Base-by-base conservation (phyloP, 2,888 invertebrate genomes). In the Ganaspis brasiliensis region DNA sequence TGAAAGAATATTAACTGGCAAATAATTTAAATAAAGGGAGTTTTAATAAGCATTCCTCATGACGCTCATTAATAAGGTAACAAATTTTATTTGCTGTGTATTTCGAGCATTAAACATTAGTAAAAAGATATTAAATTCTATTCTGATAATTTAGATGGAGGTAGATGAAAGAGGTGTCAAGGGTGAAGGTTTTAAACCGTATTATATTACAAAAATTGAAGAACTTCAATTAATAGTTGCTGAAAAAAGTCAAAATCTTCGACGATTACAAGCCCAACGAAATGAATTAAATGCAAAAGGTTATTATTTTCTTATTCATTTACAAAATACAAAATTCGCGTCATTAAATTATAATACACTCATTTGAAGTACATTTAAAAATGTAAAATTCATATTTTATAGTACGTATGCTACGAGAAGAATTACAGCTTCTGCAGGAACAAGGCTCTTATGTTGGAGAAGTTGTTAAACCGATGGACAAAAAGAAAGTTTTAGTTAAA, bases 361-460 rank as follows among this genome's bases (percentile, higher is more conserved):
- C n/a, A n/a, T n/a, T n/a, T n/a, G n/a, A n/a, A n/a, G n/a, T n/a
- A n/a, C n/a, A 6, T 31, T 31, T 31, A 6, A 31, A 31, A 31
- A 4, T 31, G 31, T 59, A 26, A 55, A 14, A 72, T 45, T 45
- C 4, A 14, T 14, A 4, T 45, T 78, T 75, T 92, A 26, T 88
- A 97, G 99, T 99, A 59, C 96, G 99, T 40, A 97, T 99, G 97
- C 92, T 99, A 79, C 95, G 99, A 9, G 99, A 99, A 90, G 99
- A 99, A 91, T 93, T 99, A 0, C 99, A 99, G 92, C 94, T 99
- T 31, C 93, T 99, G 12, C 97, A 97, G 91, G 99, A 99, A 89
- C 99, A 99, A 91, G 99, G 99, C 14, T 99, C 99, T 19, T 99
- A 99, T 92, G 99, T 99, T 2, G 99, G 99, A 10, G 99, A 99